A percentile compares a stretch with the other conserved stretches of the same genome.
Evolutionary conservation across 2,113 vertebrate species (phyloP).

Genomic region (Tychaedon coryphoeus): DNA sequence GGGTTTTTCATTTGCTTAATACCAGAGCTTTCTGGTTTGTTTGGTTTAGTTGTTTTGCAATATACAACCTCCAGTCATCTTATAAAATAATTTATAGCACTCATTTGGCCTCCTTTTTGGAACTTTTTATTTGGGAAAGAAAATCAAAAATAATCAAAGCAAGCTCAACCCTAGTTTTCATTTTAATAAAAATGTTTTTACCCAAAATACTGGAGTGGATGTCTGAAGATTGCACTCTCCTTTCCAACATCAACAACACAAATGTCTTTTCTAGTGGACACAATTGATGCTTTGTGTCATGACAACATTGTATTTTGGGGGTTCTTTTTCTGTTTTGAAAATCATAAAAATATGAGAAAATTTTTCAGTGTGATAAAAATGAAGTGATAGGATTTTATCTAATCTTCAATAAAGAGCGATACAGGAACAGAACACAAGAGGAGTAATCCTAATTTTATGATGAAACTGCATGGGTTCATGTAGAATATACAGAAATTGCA

Average conservation of each 20-base stretch:
- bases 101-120: background rate
- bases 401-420: background rate
- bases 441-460: background rate
- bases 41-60: slow-evolving; percentile 8
- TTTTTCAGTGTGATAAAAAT: background rate
- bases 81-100: slow-evolving; percentile 14
- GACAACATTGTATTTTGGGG: accelerated
- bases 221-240: background rate
- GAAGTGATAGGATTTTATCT: background rate
- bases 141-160: background rate
- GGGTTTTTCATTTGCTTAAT: background rate
- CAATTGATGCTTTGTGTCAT: background rate
- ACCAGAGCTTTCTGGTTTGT: background rate
- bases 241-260: background rate
- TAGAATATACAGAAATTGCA: background rate
- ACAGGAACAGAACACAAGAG: background rate
- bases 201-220: background rate
- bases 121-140: background rate
- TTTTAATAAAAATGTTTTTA: background rate
- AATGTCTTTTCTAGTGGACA: background rate
- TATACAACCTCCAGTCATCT: background rate
- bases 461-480: background rate
- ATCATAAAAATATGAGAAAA: background rate
- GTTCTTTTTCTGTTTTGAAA: background rate
- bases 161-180: background rate